These are phyloP conservation scores for Tiliacea citrago DNA, from an alignment of 2,888 invertebrate genomes.

Conservation along the genomic window DNA sequence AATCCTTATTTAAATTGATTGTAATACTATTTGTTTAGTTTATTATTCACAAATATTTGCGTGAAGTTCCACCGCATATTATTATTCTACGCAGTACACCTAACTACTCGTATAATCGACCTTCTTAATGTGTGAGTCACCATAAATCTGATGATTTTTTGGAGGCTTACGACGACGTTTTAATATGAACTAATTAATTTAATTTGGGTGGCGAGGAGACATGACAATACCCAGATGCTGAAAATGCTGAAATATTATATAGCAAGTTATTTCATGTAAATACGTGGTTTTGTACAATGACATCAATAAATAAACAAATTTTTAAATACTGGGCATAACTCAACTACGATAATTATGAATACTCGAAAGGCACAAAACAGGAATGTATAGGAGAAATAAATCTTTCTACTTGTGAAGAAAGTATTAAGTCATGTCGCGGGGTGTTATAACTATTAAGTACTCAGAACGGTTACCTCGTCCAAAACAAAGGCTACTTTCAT, in stretches of 20 bases:
- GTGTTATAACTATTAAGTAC: slow-evolving; percentile 9
- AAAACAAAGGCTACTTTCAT: slow-evolving; percentile 39
- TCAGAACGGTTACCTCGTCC: slow-evolving; percentile 46
- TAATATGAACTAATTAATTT: background rate
- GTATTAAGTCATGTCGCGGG: slow-evolving; percentile 26
- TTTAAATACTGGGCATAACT: background rate
- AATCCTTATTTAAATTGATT: slow-evolving; percentile 15
- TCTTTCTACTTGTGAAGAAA: slow-evolving; percentile 1
- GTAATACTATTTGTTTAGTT: slow-evolving; percentile 9
- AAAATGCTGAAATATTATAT: background rate
- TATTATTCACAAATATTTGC: slow-evolving; percentile 9
- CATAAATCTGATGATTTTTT: slow-evolving; percentile 13
- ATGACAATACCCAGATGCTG: background rate
- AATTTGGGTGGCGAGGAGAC: background rate
- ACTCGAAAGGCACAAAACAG: background rate
- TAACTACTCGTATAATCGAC: slow-evolving; percentile 30
- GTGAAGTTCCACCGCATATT: background rate
- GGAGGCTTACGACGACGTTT: background rate
- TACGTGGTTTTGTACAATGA: background rate
- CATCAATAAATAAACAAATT: background rate
- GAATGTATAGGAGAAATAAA: background rate
- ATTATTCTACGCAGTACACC: slow-evolving; percentile 28
- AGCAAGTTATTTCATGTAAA: background rate
- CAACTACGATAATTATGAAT: background rate
- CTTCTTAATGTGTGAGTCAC: slow-evolving; percentile 42